Conservation (phyloP, 2,113 vertebrate genomes). For the Gobiocypris rarus region DNA sequence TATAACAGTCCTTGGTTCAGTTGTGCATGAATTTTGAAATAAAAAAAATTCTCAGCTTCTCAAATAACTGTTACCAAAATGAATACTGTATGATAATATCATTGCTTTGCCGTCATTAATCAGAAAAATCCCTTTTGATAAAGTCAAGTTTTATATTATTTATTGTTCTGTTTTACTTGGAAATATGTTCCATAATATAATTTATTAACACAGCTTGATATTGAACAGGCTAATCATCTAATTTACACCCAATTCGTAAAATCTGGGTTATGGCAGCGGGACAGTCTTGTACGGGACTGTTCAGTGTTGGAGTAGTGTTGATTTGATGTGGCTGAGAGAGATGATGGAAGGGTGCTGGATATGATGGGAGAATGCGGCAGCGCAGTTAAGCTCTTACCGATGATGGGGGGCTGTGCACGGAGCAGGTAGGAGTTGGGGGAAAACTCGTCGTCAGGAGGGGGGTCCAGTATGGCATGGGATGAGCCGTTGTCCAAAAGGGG, state of each 20-base stretch:
- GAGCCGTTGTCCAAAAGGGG: slow-evolving; percentile 91
- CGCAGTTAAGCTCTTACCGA: slow-evolving; percentile 78
- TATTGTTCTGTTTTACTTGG: not conserved
- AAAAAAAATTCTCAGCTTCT: not conserved
- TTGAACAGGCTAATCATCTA: not conserved
- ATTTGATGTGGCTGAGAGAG: not conserved
- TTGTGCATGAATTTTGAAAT: not conserved
- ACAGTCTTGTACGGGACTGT: not conserved
- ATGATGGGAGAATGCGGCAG: not conserved
- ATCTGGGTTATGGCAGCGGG: not conserved
- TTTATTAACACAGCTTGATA: not conserved
- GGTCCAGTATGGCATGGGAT: slow-evolving; percentile 90
- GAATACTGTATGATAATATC: not conserved
- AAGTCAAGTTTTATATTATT: not conserved
- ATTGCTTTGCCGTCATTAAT: not conserved
- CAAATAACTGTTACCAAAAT: not conserved
- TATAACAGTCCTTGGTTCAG: no score
- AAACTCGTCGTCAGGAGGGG: slow-evolving; percentile 88
- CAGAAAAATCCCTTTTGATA: not conserved
- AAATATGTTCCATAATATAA: not conserved
- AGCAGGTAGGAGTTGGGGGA: slow-evolving; percentile 89
- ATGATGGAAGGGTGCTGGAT: not conserved
- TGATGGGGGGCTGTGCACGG: slow-evolving; percentile 82
- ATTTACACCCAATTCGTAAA: not conserved
- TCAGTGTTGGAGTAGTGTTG: not conserved